Evolutionary conservation across 2,888 invertebrate species (phyloP), one percentile per base, ranked within the genome.

Genomic region (Coecobrya sp.): DNA sequence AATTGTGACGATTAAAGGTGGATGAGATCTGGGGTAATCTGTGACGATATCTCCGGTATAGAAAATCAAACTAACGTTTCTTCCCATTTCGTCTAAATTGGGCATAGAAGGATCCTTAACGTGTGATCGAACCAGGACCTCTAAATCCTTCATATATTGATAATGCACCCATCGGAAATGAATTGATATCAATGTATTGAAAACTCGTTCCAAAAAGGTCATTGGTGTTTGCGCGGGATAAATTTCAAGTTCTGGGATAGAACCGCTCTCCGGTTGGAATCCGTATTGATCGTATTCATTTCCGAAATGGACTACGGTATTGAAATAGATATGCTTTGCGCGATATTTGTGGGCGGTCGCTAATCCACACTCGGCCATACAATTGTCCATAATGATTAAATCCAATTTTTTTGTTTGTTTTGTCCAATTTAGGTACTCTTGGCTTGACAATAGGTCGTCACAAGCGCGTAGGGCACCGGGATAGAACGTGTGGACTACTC

Each of bases 331-430:
- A 30, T 82, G 55, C 27, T 91, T 91, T 4, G 93, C 93, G 0
- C 79, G 59, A 25, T 89, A 93, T 62, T 89, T 91, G 70, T 93
- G 82, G 0, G 91, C 93, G 0, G 94, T 70, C 0, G 89, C 92
- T 11, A 92, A 27, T 8, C 87, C 94, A 87, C 93, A 93, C 13
- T 94, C 94, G 0, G 52, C 59, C 62, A 91, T 88, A 19, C 92
- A 86, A 16, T 87, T 93, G 55, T 94, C 94, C 1, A 93, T 90
- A 4, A 94, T 92, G 25, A 94, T 70, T 36, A 93, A 25, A 42
- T 94, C 93, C 19, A 90, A n/a, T 25, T 1, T 59, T 0, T 30
- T 30, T 11, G 89, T 91, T 13, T 85, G 36, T n/a, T n/a, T n/a
- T n/a, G n/a, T n/a, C n/a, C n/a, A n/a, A n/a, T n/a, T n/a, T n/a